Conservation (phyloP, 2,797 vertebrate genomes). For the Uromys caudimaculatus region DNA sequence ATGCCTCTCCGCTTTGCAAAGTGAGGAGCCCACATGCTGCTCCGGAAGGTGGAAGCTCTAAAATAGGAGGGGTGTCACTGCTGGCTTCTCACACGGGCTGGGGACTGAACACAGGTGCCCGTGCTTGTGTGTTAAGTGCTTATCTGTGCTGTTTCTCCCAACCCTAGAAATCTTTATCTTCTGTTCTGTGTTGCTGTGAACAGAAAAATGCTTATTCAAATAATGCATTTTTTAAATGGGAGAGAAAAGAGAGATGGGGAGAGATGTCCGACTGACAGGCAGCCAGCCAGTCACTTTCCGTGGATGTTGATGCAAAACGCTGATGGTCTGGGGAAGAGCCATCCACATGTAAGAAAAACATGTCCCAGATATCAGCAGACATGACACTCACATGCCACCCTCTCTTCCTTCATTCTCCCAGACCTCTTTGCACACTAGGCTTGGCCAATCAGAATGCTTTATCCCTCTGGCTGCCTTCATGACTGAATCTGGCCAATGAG, state of each 20-base stretch:
- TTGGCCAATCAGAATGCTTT: background rate
- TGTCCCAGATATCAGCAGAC: background rate
- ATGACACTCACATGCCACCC: rapidly evolving
- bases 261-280: background rate
- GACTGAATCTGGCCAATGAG: background rate
- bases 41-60: background rate
- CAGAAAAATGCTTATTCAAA: background rate
- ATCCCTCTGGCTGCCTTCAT: background rate
- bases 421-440: background rate
- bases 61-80: rapidly evolving
- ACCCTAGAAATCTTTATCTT: background rate
- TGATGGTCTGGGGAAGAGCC: background rate
- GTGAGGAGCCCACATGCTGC: background rate
- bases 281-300: background rate
- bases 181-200: background rate
- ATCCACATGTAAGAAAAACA: too few relatives aligned
- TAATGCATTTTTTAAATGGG: background rate
- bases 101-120: too few relatives aligned
- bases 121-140: rapidly evolving
- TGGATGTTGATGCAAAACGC: background rate
- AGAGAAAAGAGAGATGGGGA: background rate
- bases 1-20: background rate
- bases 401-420: background rate
- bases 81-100: background rate
- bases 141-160: background rate